Conservation (phyloP, 2,797 vertebrate genomes). For the Molossus molossus region DNA sequence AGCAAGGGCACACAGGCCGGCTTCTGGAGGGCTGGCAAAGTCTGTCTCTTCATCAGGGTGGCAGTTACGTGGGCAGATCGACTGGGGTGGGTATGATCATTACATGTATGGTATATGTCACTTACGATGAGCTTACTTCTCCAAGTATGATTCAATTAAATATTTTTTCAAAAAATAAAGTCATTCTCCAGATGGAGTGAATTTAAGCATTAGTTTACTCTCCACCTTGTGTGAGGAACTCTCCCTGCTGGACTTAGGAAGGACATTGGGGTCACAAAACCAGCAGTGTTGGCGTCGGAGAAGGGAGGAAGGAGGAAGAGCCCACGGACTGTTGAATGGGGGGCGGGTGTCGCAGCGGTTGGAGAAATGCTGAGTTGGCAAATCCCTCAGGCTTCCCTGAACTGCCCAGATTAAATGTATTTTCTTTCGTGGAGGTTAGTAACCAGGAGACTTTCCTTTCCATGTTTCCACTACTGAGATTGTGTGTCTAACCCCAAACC, state of each 20-base stretch:
- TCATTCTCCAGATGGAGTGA: background rate
- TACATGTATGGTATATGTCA: background rate
- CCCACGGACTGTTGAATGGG: background rate
- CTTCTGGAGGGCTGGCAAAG: background rate
- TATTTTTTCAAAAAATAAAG: background rate
- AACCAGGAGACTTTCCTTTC: slow-evolving; percentile 71
- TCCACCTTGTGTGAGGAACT: fast-evolving
- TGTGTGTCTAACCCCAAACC: background rate
- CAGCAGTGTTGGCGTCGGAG: background rate
- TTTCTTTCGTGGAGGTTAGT: slow-evolving; percentile 64
- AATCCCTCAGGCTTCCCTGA: slow-evolving; percentile 56
- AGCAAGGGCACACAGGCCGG: background rate
- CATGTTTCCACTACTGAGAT: slow-evolving; percentile 76
- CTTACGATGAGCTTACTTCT: background rate
- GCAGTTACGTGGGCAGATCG: background rate
- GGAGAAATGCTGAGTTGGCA: slow-evolving; percentile 62
- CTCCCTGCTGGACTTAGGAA: background rate
- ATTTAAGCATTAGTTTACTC: background rate
- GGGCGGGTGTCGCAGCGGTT: fast-evolving
- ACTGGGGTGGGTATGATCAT: background rate
- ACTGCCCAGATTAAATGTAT: slow-evolving; percentile 31
- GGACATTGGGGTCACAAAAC: background rate
- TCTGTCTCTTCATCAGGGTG: background rate
- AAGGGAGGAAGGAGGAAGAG: background rate
- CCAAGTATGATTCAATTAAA: background rate